Percentiles rank a stretch among this genome's conserved stretches.
Evolutionary conservation across 1,140 invertebrate species (phyloP).

Genomic region (Tetramorium parvispinum): DNA sequence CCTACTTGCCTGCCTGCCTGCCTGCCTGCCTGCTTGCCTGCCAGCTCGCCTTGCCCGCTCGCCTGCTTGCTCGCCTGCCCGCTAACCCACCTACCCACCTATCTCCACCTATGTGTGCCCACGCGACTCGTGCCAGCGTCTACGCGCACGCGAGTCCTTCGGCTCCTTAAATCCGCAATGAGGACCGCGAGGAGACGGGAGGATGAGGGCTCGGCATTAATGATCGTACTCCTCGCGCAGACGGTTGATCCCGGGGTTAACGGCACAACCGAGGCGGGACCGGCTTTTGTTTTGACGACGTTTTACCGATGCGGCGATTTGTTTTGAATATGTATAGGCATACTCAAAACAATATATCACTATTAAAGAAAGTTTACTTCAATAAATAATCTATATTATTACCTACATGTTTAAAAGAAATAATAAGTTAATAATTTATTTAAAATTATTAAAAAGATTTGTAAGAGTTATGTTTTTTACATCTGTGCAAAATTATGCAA

Average conservation of each 20-base stretch:
- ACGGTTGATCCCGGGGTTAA: slow-evolving; percentile 14
- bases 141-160: slow-evolving; percentile 50
- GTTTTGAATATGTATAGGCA: slow-evolving; percentile 8
- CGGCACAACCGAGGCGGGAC: neutral
- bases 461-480: neutral
- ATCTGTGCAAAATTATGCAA: neutral
- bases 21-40: slow-evolving; percentile 53
- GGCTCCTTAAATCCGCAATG: slow-evolving; percentile 24
- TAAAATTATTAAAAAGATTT: neutral
- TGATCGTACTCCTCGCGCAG: slow-evolving; percentile 9
- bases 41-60: slow-evolving; percentile 19
- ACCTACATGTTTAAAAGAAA: neutral
- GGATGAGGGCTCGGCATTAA: slow-evolving; percentile 3
- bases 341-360: neutral
- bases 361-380: neutral
- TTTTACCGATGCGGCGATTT: neutral
- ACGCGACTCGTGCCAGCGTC: slow-evolving; percentile 42
- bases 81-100: slow-evolving; percentile 63
- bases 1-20: slow-evolving; percentile 69
- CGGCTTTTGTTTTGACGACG: neutral
- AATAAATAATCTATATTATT: neutral
- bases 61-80: slow-evolving; percentile 54
- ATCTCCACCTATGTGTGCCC: slow-evolving; percentile 36
- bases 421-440: neutral
- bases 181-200: neutral